phyloP scores from a whole-genome alignment of 1,140 invertebrate species.

The Platorchestia sp. region DNA sequence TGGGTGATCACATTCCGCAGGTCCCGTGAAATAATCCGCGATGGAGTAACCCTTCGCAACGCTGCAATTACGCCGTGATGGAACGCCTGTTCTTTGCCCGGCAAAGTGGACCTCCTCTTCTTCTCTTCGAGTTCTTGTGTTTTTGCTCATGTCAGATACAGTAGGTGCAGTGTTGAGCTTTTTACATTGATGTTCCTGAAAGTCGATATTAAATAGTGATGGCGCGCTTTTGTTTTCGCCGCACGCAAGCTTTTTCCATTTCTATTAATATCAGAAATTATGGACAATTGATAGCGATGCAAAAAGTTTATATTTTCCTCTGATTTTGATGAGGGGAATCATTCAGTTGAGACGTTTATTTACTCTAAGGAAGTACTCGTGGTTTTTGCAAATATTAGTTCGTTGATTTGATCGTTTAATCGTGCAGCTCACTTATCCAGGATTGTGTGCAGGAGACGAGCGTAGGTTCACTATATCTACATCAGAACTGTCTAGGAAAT shows the following conservation, averaged over 20 bases:
- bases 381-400: no score
- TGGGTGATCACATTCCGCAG: background rate
- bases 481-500: no score
- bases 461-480: no score
- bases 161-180: background rate
- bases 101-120: background rate
- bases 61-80: slow-evolving; percentile 16
- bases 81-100: background rate
- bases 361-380: background rate
- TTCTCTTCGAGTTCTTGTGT: background rate
- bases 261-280: background rate
- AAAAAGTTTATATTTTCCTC: background rate
- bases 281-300: background rate
- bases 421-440: no score
- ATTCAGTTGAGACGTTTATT: background rate
- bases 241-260: background rate
- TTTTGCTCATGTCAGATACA: background rate
- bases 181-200: background rate
- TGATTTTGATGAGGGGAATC: background rate
- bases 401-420: no score
- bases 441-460: no score
- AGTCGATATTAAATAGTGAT: background rate
- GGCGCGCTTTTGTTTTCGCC: background rate
- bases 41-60: background rate
- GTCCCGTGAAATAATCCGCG: slow-evolving; percentile 27